These are phyloP conservation scores for Chorisops tibialis DNA, from an alignment of 2,888 invertebrate genomes.

Conservation along the genomic window DNA sequence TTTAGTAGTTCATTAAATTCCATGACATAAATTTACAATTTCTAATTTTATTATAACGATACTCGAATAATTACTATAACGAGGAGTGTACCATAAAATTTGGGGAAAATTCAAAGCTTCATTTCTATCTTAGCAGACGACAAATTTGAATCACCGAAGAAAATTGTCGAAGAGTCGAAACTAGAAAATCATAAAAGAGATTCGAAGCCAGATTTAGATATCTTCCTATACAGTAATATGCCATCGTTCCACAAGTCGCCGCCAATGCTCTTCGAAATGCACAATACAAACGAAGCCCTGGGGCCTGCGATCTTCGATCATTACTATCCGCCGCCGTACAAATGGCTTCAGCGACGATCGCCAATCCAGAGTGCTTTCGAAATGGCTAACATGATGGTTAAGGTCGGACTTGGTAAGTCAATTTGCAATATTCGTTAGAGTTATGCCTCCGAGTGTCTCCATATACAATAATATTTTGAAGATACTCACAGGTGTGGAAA, in stretches of 20 bases:
- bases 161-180: constrained; percentile 9
- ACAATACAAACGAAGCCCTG: constrained; percentile 20
- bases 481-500: no score
- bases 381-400: constrained; percentile 31
- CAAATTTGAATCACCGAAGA: not conserved
- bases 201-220: constrained; percentile 26
- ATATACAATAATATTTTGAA: no score
- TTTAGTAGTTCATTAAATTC: no score
- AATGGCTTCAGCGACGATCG: constrained; percentile 23
- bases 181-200: constrained; percentile 3
- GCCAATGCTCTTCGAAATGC: constrained; percentile 22
- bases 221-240: constrained; percentile 24
- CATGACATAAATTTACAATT: no score
- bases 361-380: constrained; percentile 30
- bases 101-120: no score
- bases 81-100: no score
- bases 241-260: constrained; percentile 17
- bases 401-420: constrained; percentile 28
- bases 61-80: no score
- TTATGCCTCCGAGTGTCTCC: no score
- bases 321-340: constrained; percentile 28
- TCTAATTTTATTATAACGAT: no score
- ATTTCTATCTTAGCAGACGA: no score
- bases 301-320: constrained; percentile 13
- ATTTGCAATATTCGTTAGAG: not conserved